Conservation (phyloP, 2,113 vertebrate genomes). For the Pelusios castaneus region DNA sequence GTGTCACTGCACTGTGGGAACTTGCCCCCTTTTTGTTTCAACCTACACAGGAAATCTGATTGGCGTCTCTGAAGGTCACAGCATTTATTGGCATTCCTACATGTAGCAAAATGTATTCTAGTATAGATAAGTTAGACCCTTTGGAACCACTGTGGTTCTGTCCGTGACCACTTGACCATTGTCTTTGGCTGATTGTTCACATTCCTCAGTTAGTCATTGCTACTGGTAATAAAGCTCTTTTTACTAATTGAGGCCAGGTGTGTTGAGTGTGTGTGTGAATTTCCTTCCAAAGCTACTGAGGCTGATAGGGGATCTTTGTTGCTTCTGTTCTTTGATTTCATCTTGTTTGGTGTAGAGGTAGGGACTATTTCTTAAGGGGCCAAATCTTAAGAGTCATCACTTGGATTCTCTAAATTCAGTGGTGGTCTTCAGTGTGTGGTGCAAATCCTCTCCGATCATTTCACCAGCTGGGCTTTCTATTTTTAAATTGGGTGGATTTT, state of each 20-base stretch:
- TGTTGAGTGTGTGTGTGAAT: not conserved
- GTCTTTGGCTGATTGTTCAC: not conserved
- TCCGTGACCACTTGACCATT: not conserved
- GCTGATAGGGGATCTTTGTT: not conserved
- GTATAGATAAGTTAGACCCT: not conserved
- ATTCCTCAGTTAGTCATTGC: not conserved
- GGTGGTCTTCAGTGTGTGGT: too few species aligned
- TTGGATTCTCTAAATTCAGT: not conserved
- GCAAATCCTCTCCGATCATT: rapidly evolving
- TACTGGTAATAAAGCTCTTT: not conserved
- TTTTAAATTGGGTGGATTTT: not conserved
- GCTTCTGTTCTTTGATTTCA: not conserved
- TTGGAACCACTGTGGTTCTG: too few species aligned
- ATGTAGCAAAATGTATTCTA: not conserved
- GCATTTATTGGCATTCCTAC: not conserved
- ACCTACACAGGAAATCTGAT: not conserved
- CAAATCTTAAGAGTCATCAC: not conserved
- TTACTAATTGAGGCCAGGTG: not conserved
- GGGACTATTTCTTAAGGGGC: not conserved
- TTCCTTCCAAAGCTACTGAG: not conserved
- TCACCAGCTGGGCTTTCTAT: rapidly evolving
- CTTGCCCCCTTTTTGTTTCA: not conserved
- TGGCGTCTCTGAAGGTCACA: not conserved
- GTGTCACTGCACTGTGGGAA: not conserved
- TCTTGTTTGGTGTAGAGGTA: not conserved